A percentile compares a stretch with the other conserved stretches of the same genome.
Evolutionary conservation across 2,113 vertebrate genomes (phyloP).

Genomic region (Hirundichthys speculiger): DNA sequence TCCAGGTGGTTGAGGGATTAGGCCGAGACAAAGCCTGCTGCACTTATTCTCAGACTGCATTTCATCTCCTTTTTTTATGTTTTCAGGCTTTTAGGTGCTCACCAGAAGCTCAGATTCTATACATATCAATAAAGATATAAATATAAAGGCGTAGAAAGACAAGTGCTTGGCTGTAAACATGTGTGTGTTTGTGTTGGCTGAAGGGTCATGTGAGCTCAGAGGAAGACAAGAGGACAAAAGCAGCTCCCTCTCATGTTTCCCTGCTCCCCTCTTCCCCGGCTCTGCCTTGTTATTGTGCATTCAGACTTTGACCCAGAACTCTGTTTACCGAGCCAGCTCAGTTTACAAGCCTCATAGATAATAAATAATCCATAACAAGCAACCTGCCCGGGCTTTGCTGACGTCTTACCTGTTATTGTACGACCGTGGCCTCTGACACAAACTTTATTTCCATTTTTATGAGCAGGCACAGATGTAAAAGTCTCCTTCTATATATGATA

Average conservation of each 20-base stretch:
- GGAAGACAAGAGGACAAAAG: constrained; percentile 68
- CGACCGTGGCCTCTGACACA: no score
- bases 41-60: no score
- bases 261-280: constrained; percentile 4
- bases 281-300: constrained; percentile 36
- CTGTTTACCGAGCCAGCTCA: constrained; percentile 52
- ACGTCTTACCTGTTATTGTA: no score
- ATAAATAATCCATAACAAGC: constrained; percentile 32
- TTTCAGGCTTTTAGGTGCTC: no score
- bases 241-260: constrained; percentile 56
- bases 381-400: no score
- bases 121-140: neutral
- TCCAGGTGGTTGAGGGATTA: no score
- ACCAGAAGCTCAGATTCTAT: neutral
- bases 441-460: no score
- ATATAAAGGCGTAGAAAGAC: no score
- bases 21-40: no score
- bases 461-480: no score
- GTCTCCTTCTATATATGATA: no score
- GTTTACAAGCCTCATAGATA: constrained; percentile 36
- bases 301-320: constrained; percentile 72
- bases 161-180: constrained; percentile 19
- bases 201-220: constrained; percentile 59
- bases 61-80: neutral
- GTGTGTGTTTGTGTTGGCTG: constrained; percentile 33